Conservation (phyloP, 2,797 vertebrate genomes). For the Pygocentrus nattereri region DNA sequence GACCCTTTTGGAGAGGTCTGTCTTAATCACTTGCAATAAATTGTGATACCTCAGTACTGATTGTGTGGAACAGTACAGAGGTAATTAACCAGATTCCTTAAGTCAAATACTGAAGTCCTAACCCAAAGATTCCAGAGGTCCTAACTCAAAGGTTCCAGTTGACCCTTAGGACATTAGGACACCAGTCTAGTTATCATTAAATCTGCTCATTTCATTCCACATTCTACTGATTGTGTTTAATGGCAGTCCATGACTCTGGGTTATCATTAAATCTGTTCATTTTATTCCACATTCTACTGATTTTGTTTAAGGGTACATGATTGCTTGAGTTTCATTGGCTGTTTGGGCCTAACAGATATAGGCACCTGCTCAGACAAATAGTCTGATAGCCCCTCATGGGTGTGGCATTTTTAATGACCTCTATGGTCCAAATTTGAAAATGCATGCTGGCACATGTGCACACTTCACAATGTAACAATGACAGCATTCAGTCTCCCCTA, state of each 20-base stretch:
- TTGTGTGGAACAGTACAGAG: not conserved
- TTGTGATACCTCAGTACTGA: conserved; percentile 22
- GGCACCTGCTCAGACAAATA: conserved; percentile 27
- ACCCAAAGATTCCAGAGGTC: not conserved
- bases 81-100: conserved; percentile 3
- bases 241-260: not conserved
- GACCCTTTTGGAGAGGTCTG: not conserved
- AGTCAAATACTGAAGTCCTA: not conserved
- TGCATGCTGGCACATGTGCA: conserved; percentile 50
- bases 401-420: conserved; percentile 8
- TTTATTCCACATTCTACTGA: conserved; percentile 14
- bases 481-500: conserved; percentile 48
- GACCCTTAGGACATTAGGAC: not conserved
- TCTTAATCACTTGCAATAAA: conserved; percentile 11
- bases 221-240: conserved; percentile 19
- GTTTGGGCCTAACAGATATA: conserved; percentile 39
- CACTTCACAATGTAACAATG: conserved; percentile 60
- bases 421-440: conserved; percentile 39
- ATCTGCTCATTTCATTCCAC: not conserved
- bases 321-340: conserved; percentile 59
- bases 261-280: not conserved
- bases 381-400: not conserved
- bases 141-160: not conserved
- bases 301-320: conserved; percentile 25
- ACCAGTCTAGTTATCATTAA: not conserved